Percentiles rank a stretch among this genome's conserved stretches.
phyloP scores from a whole-genome alignment of 2,888 invertebrate genomes.

The Philereme vetulata region DNA sequence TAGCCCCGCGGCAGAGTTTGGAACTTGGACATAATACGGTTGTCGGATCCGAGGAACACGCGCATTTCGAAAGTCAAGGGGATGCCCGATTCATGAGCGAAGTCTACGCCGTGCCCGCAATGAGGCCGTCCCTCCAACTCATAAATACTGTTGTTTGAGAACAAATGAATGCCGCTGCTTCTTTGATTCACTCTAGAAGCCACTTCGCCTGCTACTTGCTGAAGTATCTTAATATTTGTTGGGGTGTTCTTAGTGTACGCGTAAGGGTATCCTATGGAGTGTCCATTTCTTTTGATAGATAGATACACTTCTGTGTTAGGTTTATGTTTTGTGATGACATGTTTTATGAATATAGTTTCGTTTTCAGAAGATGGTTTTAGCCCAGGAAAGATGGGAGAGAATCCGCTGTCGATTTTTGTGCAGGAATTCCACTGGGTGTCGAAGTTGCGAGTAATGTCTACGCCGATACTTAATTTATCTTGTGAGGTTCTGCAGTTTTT shows the following conservation, averaged over 20 bases:
- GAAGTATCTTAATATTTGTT: conserved; percentile 32
- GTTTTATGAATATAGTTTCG: conserved; percentile 84
- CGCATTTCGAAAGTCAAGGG: conserved; percentile 66
- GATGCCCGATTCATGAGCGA: conserved; percentile 53
- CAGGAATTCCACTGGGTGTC: conserved; percentile 62
- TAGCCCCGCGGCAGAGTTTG: conserved; percentile 64
- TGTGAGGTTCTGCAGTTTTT: conserved; percentile 58
- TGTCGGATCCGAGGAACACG: conserved; percentile 62
- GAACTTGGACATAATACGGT: conserved; percentile 58
- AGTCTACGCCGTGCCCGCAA: conserved; percentile 75
- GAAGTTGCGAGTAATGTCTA: conserved; percentile 71
- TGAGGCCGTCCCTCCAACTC: conserved; percentile 53
- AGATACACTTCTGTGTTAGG: conserved; percentile 85
- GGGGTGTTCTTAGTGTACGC: conserved; percentile 66
- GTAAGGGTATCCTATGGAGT: conserved; percentile 86
- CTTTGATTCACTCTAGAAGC: conserved; percentile 63
- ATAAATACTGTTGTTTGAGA: conserved; percentile 59
- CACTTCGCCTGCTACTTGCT: conserved; percentile 54
- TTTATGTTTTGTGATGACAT: conserved; percentile 78
- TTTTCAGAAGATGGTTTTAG: conserved; percentile 84
- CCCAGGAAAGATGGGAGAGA: conserved; percentile 81
- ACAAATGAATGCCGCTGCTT: conserved; percentile 55
- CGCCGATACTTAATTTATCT: conserved; percentile 53
- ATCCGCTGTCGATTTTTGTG: conserved; percentile 43
- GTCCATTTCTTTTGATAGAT: conserved; percentile 88